phyloP scores from a whole-genome alignment of 2,888 invertebrate genomes.

The Andrena fulva region DNA sequence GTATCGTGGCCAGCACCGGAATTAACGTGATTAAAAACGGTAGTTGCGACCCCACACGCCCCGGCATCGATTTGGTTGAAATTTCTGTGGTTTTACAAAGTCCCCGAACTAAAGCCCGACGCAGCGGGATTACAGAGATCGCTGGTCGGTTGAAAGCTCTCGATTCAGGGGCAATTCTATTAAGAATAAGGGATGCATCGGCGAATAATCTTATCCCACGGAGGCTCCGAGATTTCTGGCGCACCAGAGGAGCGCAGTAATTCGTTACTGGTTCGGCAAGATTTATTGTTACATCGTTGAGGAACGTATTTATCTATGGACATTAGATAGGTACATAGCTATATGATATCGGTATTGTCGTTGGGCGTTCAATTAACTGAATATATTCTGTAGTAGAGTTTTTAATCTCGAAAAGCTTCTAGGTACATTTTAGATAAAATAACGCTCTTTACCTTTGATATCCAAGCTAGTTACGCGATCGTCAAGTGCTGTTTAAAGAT shows the following conservation, averaged over 20 bases:
- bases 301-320: neutral
- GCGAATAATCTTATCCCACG: constrained; percentile 36
- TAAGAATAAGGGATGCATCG: constrained; percentile 57
- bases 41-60: neutral
- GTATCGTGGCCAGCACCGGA: constrained; percentile 22
- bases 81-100: constrained; percentile 11
- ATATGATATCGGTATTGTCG: no score
- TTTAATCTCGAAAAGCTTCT: no score
- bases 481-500: neutral
- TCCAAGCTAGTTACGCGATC: neutral
- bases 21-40: constrained; percentile 63
- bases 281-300: constrained; percentile 58
- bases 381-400: no score
- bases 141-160: constrained; percentile 18
- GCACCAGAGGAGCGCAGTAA: constrained; percentile 45
- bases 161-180: constrained; percentile 58
- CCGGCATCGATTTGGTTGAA: constrained; percentile 17
- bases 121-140: constrained; percentile 34
- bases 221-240: constrained; percentile 25
- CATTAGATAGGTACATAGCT: no score
- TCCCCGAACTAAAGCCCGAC: neutral
- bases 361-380: no score
- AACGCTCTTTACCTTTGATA: no score
- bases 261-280: constrained; percentile 41
- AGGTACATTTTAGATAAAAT: no score